Evolutionary conservation across 2,797 vertebrate species (phyloP).

Genomic region (Gadopsis bispinosus): DNA sequence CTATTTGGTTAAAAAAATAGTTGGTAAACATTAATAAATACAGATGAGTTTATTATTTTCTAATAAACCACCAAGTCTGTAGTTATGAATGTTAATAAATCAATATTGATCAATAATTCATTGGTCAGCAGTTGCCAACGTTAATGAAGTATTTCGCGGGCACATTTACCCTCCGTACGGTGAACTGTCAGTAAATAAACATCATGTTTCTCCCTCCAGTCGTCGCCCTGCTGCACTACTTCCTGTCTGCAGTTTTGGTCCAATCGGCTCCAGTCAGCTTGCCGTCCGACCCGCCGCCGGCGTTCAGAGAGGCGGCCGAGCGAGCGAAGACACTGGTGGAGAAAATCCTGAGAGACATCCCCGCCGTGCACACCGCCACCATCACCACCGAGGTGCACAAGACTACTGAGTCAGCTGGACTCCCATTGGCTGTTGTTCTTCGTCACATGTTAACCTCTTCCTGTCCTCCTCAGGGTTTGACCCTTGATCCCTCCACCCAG

Average conservation of each 20-base stretch:
- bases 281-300: background rate
- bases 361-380: constrained; percentile 38
- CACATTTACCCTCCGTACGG: no score
- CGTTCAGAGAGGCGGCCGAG: constrained; percentile 68
- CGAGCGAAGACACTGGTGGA: constrained; percentile 77
- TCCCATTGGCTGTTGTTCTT: background rate
- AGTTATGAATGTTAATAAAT: no score
- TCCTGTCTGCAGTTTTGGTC: constrained; percentile 40
- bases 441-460: background rate
- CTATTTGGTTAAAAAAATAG: no score
- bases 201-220: constrained; percentile 43
- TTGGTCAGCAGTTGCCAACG: no score
- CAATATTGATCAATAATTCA: no score
- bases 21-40: no score
- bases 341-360: constrained; percentile 79
- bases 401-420: rapidly evolving
- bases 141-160: no score
- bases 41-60: no score
- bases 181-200: background rate
- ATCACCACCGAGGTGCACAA: constrained; percentile 62
- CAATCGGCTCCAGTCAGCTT: constrained; percentile 67
- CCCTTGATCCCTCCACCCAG: constrained; percentile 53
- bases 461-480: constrained; percentile 63
- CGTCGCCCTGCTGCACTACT: constrained; percentile 54
- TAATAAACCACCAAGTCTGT: no score